Evolutionary conservation across 2,888 invertebrate genomes (phyloP), one percentile per base, ranked within the genome.

Genomic region (Noctua comes): DNA sequence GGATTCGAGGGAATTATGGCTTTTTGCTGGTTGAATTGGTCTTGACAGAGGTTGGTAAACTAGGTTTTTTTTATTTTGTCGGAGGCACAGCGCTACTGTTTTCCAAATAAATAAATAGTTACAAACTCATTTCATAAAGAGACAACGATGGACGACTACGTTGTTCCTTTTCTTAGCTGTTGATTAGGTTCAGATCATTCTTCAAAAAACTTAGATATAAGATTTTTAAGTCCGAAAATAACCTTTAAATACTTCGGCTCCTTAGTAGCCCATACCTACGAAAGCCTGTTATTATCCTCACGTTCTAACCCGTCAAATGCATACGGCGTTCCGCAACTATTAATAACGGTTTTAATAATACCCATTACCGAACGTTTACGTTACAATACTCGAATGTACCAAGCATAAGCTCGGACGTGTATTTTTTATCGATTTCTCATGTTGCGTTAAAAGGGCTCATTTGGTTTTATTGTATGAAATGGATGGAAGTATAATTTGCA

Each of bases 371-470:
- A 86, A 85, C 83, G 86, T 77, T 86, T 85, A 76, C 77, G 76
- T 88, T 76, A 88, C 82, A 88, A 80, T 82, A 77, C 74, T 80
- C 69, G 81, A 89, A 86, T 84, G 80, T 76, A 80, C 77, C 82
- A 83, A 86, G 79, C 66, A 71, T 76, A 80, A 84, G 80, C 84
- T 89, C 73, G 87, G 84, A 86, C 92, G 90, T 92, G 91, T 92
- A 93, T 93, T 93, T 95, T 94, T 95, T 89, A 96, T 96, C 94
- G 96, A 96, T 95, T 95, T 94, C 92, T 93, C 93, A 91, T 95
- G 95, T 96, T 93, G 95, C 95, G 95, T 95, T 96, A 95, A 96
- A 96, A 96, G 95, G 95, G 93, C 96, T 96, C 95, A 96, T 96
- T 96, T 96, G 94, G 95, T 94, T 96, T 96, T 95, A 96, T 96